A percentile compares a stretch with the other conserved stretches of the same genome.
Evolutionary conservation across 2,797 vertebrate genomes (phyloP).

Genomic region (Chiloscyllium punctatum): DNA sequence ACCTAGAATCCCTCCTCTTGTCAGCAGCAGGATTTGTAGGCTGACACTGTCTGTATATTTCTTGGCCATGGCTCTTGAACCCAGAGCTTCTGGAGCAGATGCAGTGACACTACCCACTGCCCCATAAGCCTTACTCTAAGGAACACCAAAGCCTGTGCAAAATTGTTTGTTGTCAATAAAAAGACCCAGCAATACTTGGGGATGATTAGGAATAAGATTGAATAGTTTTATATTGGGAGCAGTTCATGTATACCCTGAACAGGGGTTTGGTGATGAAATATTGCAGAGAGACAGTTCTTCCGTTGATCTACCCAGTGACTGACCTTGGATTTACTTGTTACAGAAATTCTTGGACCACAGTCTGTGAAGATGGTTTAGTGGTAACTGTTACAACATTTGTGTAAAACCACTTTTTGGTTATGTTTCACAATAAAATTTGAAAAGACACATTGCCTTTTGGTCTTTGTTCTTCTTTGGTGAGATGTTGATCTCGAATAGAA

Average conservation of each 20-base stretch:
- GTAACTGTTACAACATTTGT: background rate
- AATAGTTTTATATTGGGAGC: background rate
- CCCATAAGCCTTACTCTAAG: background rate
- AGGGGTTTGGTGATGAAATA: background rate
- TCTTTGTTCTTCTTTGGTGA: background rate
- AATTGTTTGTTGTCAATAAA: background rate
- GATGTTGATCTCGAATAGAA: background rate
- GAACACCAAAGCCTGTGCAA: background rate
- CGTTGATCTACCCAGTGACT: background rate
- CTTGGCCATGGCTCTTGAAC: background rate
- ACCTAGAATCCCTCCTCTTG: background rate
- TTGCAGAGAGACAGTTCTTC: background rate
- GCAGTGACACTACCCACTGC: background rate
- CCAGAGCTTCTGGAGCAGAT: background rate
- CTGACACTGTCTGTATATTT: background rate
- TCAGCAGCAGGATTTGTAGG: background rate
- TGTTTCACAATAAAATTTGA: conserved; percentile 15
- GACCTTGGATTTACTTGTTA: background rate
- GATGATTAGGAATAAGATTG: background rate
- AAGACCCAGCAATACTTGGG: background rate
- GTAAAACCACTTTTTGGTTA: background rate
- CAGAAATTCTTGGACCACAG: background rate
- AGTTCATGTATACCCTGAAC: background rate
- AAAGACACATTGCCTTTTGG: background rate
- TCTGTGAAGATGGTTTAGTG: background rate